These are phyloP conservation scores for Drosophila athabasca DNA, from an alignment of 1,140 invertebrate genomes.

Conservation along the genomic window DNA sequence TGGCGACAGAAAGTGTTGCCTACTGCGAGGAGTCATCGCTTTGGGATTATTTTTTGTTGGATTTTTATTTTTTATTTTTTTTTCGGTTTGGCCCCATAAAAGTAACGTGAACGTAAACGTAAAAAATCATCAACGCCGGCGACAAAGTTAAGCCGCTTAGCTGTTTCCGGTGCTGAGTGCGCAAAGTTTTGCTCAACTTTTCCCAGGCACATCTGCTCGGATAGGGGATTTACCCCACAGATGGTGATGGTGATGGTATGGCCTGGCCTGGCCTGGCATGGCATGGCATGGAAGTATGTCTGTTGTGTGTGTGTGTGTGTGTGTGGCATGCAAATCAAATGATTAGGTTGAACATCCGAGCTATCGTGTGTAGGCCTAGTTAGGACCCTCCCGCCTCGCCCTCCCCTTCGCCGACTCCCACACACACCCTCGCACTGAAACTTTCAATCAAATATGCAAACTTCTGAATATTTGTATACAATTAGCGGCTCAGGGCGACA, in stretches of 20 bases:
- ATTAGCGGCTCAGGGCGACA: constrained; percentile 60
- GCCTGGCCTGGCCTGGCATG: too few species aligned
- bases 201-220: constrained; percentile 42
- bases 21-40: constrained; percentile 18
- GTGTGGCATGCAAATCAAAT: constrained; percentile 67
- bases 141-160: constrained; percentile 77
- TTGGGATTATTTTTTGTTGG: constrained; percentile 35
- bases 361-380: constrained; percentile 41
- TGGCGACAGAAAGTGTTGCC: constrained; percentile 59
- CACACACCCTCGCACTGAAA: constrained; percentile 3
- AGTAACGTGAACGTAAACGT: constrained; percentile 55
- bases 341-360: constrained; percentile 59
- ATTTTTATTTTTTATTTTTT: too few species aligned
- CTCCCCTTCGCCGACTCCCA: background rate
- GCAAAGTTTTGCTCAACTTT: constrained; percentile 66
- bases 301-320: constrained; percentile 7
- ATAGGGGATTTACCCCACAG: constrained; percentile 2
- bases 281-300: background rate
- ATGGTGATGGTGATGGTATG: too few species aligned
- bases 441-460: constrained; percentile 50
- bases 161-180: constrained; percentile 69
- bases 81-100: constrained; percentile 20
- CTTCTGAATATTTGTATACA: constrained; percentile 66
- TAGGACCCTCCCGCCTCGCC: constrained; percentile 9
- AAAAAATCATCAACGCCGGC: constrained; percentile 59